Percentiles rank a stretch among this genome's conserved stretches.
These are phyloP conservation scores for Antedon bifida DNA, from an alignment of 35 echinoderm and acorn worm genomes.

Conservation along the genomic window DNA sequence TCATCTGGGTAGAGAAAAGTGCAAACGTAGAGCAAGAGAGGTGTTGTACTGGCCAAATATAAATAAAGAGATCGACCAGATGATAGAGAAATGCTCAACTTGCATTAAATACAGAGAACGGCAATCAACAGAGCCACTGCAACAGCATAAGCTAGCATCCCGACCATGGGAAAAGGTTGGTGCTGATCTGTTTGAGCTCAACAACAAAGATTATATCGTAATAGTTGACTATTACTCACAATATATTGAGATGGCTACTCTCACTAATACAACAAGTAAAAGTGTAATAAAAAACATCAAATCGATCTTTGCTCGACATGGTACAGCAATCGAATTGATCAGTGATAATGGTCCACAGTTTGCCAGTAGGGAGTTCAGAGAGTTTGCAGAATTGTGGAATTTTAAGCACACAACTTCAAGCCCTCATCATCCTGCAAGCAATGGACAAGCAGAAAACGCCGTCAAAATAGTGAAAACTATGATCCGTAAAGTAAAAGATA, in stretches of 20 bases:
- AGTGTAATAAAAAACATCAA: background rate
- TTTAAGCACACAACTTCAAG: background rate
- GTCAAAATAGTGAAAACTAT: background rate
- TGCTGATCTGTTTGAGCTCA: conserved; percentile 3
- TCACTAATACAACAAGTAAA: conserved; percentile 3
- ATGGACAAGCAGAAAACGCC: background rate
- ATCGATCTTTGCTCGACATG: conserved; percentile 10
- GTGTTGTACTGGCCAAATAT: conserved; percentile 16
- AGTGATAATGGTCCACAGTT: background rate
- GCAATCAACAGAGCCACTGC: background rate
- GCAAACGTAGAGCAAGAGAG: conserved; percentile 12
- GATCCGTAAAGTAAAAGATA: background rate
- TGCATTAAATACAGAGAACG: background rate
- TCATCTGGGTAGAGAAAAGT: conserved; percentile 26
- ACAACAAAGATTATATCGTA: conserved; percentile 7
- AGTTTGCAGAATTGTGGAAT: background rate
- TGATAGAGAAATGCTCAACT: background rate
- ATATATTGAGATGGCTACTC: conserved; percentile 8
- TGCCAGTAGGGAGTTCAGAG: background rate
- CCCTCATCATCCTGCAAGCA: background rate
- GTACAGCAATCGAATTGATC: conserved; percentile 6
- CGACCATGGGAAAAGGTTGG: conserved; percentile 25
- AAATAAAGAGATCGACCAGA: conserved; percentile 2
- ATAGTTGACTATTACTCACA: conserved; percentile 19
- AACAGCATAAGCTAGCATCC: conserved; percentile 9